Evolutionary conservation across 2,888 invertebrate species (phyloP).

Genomic region (Strigamia maritima): DNA sequence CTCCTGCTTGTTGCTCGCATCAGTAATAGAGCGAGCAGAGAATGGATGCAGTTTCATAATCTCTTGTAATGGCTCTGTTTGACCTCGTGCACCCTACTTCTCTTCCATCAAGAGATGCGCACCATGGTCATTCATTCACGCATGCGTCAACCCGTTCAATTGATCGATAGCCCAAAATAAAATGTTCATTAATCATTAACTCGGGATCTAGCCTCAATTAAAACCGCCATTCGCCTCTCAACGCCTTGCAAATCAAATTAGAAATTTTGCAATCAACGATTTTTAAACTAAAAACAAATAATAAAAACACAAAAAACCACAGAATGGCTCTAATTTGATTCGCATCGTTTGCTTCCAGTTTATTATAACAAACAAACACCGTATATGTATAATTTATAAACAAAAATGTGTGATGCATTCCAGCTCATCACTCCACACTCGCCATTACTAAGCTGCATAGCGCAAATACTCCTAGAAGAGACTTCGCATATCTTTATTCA

Average conservation of each 20-base stretch:
- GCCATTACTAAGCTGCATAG: too few species aligned
- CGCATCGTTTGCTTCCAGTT: too few species aligned
- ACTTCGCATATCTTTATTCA: too few species aligned
- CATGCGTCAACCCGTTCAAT: constrained; percentile 29
- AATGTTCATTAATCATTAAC: constrained; percentile 30
- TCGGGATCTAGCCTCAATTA: constrained; percentile 25
- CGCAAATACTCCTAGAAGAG: too few species aligned
- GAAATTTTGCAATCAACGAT: not conserved
- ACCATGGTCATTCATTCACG: constrained; percentile 17
- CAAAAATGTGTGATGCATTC: too few species aligned
- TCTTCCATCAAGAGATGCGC: constrained; percentile 19
- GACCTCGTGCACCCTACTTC: constrained; percentile 14
- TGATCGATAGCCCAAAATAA: constrained; percentile 21
- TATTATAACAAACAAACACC: too few species aligned
- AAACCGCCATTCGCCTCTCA: not conserved
- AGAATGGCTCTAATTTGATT: too few species aligned
- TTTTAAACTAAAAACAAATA: not conserved
- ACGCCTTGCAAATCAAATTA: constrained; percentile 10
- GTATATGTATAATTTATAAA: too few species aligned
- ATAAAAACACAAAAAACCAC: too few species aligned
- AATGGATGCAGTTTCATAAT: constrained; percentile 27
- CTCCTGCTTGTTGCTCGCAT: constrained; percentile 8
- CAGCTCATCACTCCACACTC: too few species aligned
- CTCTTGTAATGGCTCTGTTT: constrained; percentile 20
- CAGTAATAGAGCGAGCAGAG: constrained; percentile 25